Base-by-base conservation (phyloP, 2,113 vertebrate species). In the Nesogale talazaci region DNA sequence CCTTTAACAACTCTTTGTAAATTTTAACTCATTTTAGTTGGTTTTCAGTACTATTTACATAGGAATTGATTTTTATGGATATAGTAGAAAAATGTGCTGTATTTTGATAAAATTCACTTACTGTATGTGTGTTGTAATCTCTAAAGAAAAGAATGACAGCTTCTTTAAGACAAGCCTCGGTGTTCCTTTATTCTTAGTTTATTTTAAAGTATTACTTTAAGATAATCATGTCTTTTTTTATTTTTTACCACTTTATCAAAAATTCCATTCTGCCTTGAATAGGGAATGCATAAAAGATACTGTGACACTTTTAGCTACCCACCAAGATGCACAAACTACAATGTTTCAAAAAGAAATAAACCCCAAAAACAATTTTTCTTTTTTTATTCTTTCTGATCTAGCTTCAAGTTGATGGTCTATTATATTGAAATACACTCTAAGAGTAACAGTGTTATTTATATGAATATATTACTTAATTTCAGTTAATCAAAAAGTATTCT, bases 1-100 rank as follows among this genome's bases (percentile, higher is more conserved):
- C 98, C 98, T 98, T 98, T 98, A 98, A 97, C 97, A 98, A 97
- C 97, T 98, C 98, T 97, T 98, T 98, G 97, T 98, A 98, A 98
- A 98, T 98, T 98, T 97, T 97, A 98, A 97, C 97, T 97, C 94
- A 97, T 97, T 98, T 98, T 97, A 97, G 97, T 97, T 98, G 92
- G 96, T 97, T 98, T 98, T 98, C 95, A 94, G 95, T 98, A 97
- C 97, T 97, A 98, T 97, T 98, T 98, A 97, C 98, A 98, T 98
- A 98, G 97, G 87, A 98, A 98, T 97, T 97, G 93, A 97, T 98
- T 98, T 98, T 97, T 98, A 98, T 98, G 89, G 89, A 97, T 97
- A 97, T 98, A 97, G 97, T 98, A 98, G 97, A 97, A 97, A 98
- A 98, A 97, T 96, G 95, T 98, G 97, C 94, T 97, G 97, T 98